Evolutionary conservation across 1,140 invertebrate species (phyloP).

Genomic region (Thrips palmi): DNA sequence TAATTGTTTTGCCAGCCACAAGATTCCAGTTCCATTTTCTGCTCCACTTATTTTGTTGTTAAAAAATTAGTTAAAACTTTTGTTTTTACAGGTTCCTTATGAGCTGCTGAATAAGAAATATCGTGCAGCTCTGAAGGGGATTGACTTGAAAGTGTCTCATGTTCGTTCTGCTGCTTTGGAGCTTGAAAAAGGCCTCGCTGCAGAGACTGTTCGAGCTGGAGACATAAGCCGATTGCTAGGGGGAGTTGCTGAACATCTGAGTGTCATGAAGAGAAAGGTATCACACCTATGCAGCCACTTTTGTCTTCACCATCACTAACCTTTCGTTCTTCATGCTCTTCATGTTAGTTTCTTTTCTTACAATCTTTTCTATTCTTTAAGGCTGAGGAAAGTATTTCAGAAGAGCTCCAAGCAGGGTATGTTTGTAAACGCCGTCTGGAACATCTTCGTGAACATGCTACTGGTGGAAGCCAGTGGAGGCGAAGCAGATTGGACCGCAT

Average conservation of each 20-base stretch:
- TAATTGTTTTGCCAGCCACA: slow-evolving; percentile 11
- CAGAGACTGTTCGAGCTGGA: slow-evolving; percentile 29
- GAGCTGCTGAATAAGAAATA: slow-evolving; percentile 97
- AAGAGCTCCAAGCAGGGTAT: slow-evolving; percentile 73
- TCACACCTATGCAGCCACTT: not conserved
- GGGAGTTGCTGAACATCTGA: slow-evolving; percentile 76
- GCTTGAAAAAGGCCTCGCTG: slow-evolving; percentile 52
- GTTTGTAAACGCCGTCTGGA: slow-evolving; percentile 80
- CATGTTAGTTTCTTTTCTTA: not conserved
- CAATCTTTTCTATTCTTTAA: slow-evolving; percentile 15
- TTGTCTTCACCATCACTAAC: not conserved
- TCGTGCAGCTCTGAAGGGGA: slow-evolving; percentile 77
- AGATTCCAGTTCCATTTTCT: slow-evolving; percentile 9
- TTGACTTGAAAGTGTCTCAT: slow-evolving; percentile 85
- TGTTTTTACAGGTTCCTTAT: slow-evolving; percentile 69
- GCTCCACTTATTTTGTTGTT: slow-evolving; percentile 12
- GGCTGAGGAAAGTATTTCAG: slow-evolving; percentile 78
- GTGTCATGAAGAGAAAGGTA: slow-evolving; percentile 77
- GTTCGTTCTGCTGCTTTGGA: slow-evolving; percentile 60
- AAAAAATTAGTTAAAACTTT: slow-evolving; percentile 9
- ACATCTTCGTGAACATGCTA: slow-evolving; percentile 69
- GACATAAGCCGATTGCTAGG: slow-evolving; percentile 68
- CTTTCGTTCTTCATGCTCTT: not conserved
- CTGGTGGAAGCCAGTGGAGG: slow-evolving; percentile 50
- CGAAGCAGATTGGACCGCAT: slow-evolving; percentile 79